Conservation (phyloP, 1,140 invertebrate species). For the Bombus pyrosoma region DNA sequence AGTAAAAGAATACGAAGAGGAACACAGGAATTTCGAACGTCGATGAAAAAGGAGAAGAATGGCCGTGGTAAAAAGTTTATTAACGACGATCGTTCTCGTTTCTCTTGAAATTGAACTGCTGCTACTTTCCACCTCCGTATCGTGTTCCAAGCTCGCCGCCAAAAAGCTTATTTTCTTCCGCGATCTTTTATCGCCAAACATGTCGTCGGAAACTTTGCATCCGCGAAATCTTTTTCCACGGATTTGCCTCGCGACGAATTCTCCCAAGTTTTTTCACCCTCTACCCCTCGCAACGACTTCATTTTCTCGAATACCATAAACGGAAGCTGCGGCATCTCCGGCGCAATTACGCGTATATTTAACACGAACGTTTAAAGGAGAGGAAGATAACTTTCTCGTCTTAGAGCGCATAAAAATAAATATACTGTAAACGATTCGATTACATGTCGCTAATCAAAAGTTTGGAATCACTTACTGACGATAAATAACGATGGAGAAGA, state of each 20-base stretch:
- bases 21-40: neutral
- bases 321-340: no score
- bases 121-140: neutral
- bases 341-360: no score
- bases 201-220: slow-evolving; percentile 12
- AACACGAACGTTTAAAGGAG: no score
- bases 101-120: slow-evolving; percentile 14
- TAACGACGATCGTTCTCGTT: slow-evolving; percentile 17
- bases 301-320: neutral
- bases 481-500: no score
- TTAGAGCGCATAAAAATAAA: no score
- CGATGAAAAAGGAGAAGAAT: neutral
- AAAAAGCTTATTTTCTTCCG: slow-evolving; percentile 2
- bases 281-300: neutral
- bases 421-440: no score
- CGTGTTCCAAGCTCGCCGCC: no score
- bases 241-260: slow-evolving; percentile 4
- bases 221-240: neutral
- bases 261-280: neutral
- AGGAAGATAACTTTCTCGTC: no score
- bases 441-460: no score
- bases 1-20: no score
- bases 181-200: slow-evolving; percentile 7
- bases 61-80: slow-evolving; percentile 1
- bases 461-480: no score